Evolutionary conservation across 64 coral and sea anemone genomes (phyloP), one percentile per base, ranked within the genome.

Genomic region (Dendronephthya gigantea): DNA sequence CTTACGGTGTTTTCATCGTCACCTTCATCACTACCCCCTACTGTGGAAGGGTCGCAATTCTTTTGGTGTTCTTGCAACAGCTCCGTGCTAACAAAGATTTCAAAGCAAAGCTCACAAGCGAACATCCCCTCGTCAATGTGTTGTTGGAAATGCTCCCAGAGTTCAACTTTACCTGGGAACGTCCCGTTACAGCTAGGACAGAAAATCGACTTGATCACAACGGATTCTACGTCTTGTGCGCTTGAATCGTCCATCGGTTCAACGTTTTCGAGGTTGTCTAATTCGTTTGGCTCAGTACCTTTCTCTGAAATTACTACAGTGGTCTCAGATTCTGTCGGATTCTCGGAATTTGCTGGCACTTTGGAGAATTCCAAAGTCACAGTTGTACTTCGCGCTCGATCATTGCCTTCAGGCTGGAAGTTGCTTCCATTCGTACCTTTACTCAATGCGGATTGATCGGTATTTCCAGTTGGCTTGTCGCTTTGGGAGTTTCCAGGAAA

Each of bases 91-190:
- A 12, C 36, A 29, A 79, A 79, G 55, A 39, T 33, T 15, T 36
- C 36, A 39, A 79, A 79, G 17, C 72, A 79, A 79, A 35, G 32
- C 36, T 79, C 9, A 34, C 72, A 79, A 0, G 32, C 72, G 36
- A 79, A 35, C 32, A 79, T 34, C 9, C 29, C 22, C 32, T 79
- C 72, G 32, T 15, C 72, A 34, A 79, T 3, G 36, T 79, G 72
- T 79, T 79, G 30, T 79, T 79, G 72, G 17, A 33, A 79, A 79
- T 79, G 72, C 8, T 79, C 9, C 72, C 72, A 79, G 2, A 79
- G 72, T 34, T 79, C 27, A 36, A 35, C 2, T 29, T 79, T 79
- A 4, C 32, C 31, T 10, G 30, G 30, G 28, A 79, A 79, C 10
- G 27, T 17, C 72, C 4, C 3, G 1, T 15, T 15, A 79, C 72